phyloP scores from a whole-genome alignment of 2,888 invertebrate genomes.

The Acanthacorydalis orientalis region DNA sequence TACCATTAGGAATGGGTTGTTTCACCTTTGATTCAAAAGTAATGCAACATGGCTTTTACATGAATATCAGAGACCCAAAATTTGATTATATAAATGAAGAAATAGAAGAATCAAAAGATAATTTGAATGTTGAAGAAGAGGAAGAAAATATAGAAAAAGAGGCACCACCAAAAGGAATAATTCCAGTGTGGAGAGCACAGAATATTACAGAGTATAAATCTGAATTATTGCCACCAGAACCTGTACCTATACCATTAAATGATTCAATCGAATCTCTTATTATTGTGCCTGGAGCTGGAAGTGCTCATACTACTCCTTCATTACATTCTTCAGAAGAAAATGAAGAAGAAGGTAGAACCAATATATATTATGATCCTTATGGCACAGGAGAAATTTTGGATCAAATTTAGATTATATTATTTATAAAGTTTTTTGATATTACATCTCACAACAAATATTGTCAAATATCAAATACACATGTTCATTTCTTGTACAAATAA shows the following conservation, averaged over 20 bases:
- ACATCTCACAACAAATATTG: too few species aligned
- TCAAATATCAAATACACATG: too few species aligned
- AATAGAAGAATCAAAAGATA: slow-evolving; percentile 30
- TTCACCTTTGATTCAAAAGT: slow-evolving; percentile 61
- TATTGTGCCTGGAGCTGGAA: slow-evolving; percentile 16
- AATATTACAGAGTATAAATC: slow-evolving; percentile 48
- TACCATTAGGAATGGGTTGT: slow-evolving; percentile 56
- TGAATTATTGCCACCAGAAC: slow-evolving; percentile 51
- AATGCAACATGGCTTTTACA: slow-evolving; percentile 58
- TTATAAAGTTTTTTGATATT: not conserved
- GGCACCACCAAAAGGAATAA: slow-evolving; percentile 11
- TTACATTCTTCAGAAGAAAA: not conserved
- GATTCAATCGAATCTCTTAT: slow-evolving; percentile 41
- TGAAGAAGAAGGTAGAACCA: not conserved
- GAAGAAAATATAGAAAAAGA: slow-evolving; percentile 9
- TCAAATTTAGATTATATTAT: not conserved
- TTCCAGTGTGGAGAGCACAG: slow-evolving; percentile 51
- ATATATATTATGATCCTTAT: not conserved
- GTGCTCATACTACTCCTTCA: not conserved
- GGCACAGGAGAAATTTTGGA: not conserved
- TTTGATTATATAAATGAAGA: slow-evolving; percentile 31
- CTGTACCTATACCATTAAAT: slow-evolving; percentile 43
- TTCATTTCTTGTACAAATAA: too few species aligned
- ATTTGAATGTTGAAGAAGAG: slow-evolving; percentile 12
- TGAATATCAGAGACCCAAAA: slow-evolving; percentile 39